phyloP scores from a whole-genome alignment of 2,888 invertebrate genomes.

The Seira sanloemensis region DNA sequence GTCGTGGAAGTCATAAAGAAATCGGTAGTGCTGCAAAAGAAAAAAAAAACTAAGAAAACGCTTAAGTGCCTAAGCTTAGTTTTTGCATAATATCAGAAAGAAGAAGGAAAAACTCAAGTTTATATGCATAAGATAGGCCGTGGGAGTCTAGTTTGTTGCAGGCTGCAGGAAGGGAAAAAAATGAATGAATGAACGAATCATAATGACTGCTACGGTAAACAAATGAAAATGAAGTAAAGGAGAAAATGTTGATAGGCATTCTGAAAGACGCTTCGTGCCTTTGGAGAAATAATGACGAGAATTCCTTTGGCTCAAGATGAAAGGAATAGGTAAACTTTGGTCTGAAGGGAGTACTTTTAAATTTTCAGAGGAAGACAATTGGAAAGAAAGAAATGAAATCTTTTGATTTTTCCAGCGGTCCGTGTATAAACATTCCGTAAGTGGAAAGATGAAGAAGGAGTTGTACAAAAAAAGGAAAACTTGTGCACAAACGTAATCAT shows the following conservation, averaged over 20 bases:
- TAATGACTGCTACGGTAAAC: slow-evolving; percentile 31
- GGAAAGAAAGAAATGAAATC: not conserved
- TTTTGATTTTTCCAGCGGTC: no score
- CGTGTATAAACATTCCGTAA: no score
- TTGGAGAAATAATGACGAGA: slow-evolving; percentile 47
- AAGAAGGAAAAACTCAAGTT: not conserved
- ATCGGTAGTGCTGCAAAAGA: not conserved
- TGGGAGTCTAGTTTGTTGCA: not conserved
- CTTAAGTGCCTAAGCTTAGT: not conserved
- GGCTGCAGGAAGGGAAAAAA: not conserved
- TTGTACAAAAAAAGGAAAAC: no score
- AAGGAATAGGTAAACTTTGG: no score
- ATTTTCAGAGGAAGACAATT: no score
- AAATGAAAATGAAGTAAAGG: slow-evolving; percentile 21
- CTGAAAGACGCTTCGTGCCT: not conserved
- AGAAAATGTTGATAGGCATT: slow-evolving; percentile 12
- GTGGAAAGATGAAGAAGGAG: no score
- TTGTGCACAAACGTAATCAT: no score
- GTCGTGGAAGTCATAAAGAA: not conserved
- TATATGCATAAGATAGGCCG: not conserved
- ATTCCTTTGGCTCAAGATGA: slow-evolving; percentile 56
- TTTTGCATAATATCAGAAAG: not conserved
- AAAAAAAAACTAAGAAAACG: not conserved
- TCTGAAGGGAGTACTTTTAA: no score
- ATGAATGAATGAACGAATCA: not conserved